phyloP scores from a whole-genome alignment of 2,113 vertebrate genomes.

The Limanda limanda region DNA sequence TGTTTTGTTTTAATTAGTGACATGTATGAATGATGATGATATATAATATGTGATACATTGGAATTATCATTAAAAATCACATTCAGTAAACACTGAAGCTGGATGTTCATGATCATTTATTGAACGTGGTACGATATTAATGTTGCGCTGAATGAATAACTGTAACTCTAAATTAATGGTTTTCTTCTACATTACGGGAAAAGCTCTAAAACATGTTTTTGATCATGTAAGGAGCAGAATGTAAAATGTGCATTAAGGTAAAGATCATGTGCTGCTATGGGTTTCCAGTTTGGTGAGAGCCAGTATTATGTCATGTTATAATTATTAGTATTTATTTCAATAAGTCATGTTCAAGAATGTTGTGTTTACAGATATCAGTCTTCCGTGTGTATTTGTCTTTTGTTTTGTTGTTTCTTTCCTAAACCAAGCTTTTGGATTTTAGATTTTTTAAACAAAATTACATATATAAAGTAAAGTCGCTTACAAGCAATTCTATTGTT shows the following conservation, averaged over 20 bases:
- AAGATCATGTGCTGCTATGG: constrained; percentile 18
- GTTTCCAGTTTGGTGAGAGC: constrained; percentile 1
- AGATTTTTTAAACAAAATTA: constrained; percentile 6
- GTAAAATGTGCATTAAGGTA: not conserved
- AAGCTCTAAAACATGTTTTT: too few relatives aligned
- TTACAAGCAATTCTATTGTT: not conserved
- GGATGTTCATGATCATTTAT: too few relatives aligned
- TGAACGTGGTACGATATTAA: too few relatives aligned
- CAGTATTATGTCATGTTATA: constrained; percentile 20
- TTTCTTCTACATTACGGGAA: too few relatives aligned
- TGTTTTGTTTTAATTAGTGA: too few relatives aligned
- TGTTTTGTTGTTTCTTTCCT: not conserved
- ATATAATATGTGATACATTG: not conserved
- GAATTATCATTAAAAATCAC: too few relatives aligned
- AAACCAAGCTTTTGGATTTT: not conserved
- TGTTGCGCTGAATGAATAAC: not conserved
- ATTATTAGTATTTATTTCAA: constrained; percentile 17
- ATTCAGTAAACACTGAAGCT: too few relatives aligned
- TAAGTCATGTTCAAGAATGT: constrained; percentile 16
- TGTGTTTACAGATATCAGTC: constrained; percentile 8
- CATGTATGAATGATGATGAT: too few relatives aligned
- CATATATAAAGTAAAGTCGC: constrained; percentile 10
- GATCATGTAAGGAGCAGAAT: not conserved
- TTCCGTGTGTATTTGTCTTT: constrained; percentile 8
- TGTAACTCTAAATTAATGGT: not conserved